Evolutionary conservation across 2,888 invertebrate genomes (phyloP), one percentile per base, ranked within the genome.

Genomic region (Leucozona laternaria): DNA sequence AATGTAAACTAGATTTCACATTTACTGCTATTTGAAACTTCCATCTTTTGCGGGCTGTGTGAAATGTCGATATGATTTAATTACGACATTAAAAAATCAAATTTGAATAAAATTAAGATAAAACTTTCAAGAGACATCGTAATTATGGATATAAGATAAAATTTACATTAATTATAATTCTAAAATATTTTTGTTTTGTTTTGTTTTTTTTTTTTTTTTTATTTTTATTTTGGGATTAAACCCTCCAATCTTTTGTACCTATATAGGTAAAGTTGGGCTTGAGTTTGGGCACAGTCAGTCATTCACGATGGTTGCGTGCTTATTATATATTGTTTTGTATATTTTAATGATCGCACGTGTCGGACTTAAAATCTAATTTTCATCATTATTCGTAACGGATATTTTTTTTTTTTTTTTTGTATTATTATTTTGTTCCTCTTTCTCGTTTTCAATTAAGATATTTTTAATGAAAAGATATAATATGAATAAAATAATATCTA

Each of bases 101-200:
- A 86, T 82, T 75, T 79, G 78, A 66, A 62, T 66, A 79, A 78
- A 81, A 86, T 82, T 68, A 66, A 81, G 78, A 86, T 82, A 86
- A 78, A 78, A 71, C 70, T 81, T 82, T 82, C 34, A 75, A 66
- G 78, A 86, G 78, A 82, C 78, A 86, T 86, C 86, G 78, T 71
- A 86, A 86, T 82, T 86, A 86, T 86, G 86, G 86, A 82, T 82
- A 79, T 86, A 73, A 66, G 86, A 81, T 82, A 75, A 86, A 82
- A 82, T 81, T 81, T 86, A 71, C 86, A 82, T 86, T 86, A 86
- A 79, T 86, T 86, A 86, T 82, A 82, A 79, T 82, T 82, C 86
- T 71, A 60, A 82, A 75, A 79, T 75, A 86, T 86, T 64, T 64
- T 28, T 25, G 6, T 64, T 81, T n/a, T n/a, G n/a, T n/a, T 81